phyloP scores from a whole-genome alignment of 23 tunicate genomes.

The Corella eumyota region DNA sequence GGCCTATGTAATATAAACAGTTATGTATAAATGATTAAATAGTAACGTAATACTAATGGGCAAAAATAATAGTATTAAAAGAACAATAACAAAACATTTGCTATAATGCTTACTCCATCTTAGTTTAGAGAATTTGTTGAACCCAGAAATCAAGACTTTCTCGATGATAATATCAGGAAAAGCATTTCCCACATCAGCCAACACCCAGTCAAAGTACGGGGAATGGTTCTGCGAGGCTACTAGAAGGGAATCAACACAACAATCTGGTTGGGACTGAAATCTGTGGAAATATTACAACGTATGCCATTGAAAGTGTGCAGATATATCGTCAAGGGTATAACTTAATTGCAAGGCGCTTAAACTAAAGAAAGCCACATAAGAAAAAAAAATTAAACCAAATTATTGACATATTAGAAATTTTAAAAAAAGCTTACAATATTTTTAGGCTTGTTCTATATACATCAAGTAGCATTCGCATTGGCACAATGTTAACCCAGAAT shows the following conservation, averaged over 20 bases:
- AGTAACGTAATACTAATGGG: too few relatives aligned
- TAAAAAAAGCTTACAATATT: conserved; percentile 48
- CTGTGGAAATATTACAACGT: conserved; percentile 21
- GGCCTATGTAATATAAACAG: too few relatives aligned
- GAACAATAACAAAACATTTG: too few relatives aligned
- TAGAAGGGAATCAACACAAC: conserved; percentile 68
- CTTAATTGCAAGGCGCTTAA: too few relatives aligned
- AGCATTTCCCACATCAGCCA: conserved; percentile 73
- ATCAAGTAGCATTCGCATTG: conserved; percentile 72
- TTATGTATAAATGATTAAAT: too few relatives aligned
- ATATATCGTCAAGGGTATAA: background rate
- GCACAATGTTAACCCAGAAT: conserved; percentile 50
- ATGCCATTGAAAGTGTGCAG: background rate
- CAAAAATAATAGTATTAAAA: too few relatives aligned
- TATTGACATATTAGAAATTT: too few relatives aligned
- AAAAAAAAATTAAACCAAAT: too few relatives aligned
- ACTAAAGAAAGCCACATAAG: too few relatives aligned
- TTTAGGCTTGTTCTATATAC: conserved; percentile 50
- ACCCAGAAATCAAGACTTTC: conserved; percentile 52
- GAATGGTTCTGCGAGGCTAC: conserved; percentile 44
- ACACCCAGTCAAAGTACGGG: conserved; percentile 84
- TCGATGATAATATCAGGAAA: conserved; percentile 53
- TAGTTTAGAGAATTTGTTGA: conserved; percentile 41
- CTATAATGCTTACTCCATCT: conserved; percentile 72
- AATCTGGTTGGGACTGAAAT: conserved; percentile 36